A percentile compares a stretch with the other conserved stretches of the same genome.
Conservation (phyloP, 1,140 invertebrate genomes). For the Holcopasites calliopsidis region DNA sequence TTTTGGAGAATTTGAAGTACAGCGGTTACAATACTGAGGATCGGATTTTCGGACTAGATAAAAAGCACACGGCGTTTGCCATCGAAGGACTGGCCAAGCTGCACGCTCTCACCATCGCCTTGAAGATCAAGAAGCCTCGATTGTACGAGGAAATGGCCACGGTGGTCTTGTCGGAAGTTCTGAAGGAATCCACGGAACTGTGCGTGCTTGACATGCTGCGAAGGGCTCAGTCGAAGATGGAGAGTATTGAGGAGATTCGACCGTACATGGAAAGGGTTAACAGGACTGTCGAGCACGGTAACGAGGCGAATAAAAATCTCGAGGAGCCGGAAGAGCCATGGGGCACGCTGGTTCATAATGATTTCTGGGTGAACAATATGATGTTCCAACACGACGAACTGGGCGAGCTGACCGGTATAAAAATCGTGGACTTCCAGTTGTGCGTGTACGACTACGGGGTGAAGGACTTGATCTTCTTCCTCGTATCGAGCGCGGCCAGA, state of each 20-base stretch:
- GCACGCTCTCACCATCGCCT: slow-evolving; percentile 81
- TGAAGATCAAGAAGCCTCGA: slow-evolving; percentile 79
- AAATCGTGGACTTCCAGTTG: slow-evolving; percentile 85
- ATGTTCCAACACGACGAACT: slow-evolving; percentile 78
- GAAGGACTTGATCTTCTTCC: slow-evolving; percentile 83
- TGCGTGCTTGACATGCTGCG: slow-evolving; percentile 70
- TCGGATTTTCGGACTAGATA: slow-evolving; percentile 79
- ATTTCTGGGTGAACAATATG: slow-evolving; percentile 85
- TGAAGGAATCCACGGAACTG: slow-evolving; percentile 58
- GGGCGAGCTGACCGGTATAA: slow-evolving; percentile 77
- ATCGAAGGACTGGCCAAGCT: slow-evolving; percentile 80
- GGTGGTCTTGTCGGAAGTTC: slow-evolving; percentile 46
- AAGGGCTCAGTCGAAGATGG: slow-evolving; percentile 65
- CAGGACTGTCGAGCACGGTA: slow-evolving; percentile 62
- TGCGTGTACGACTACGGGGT: slow-evolving; percentile 79
- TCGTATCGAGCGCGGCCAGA: slow-evolving; percentile 81
- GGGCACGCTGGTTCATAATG: slow-evolving; percentile 81
- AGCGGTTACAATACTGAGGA: slow-evolving; percentile 79
- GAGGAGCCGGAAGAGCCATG: slow-evolving; percentile 71
- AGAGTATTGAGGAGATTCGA: slow-evolving; percentile 61
- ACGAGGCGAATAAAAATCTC: slow-evolving; percentile 6
- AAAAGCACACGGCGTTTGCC: slow-evolving; percentile 77
- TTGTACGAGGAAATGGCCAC: slow-evolving; percentile 74
- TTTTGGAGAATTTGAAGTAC: slow-evolving; percentile 82
- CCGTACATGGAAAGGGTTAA: slow-evolving; percentile 60